Evolutionary conservation across 2,113 vertebrate genomes (phyloP).

Genomic region (Pseudopodoces humilis): DNA sequence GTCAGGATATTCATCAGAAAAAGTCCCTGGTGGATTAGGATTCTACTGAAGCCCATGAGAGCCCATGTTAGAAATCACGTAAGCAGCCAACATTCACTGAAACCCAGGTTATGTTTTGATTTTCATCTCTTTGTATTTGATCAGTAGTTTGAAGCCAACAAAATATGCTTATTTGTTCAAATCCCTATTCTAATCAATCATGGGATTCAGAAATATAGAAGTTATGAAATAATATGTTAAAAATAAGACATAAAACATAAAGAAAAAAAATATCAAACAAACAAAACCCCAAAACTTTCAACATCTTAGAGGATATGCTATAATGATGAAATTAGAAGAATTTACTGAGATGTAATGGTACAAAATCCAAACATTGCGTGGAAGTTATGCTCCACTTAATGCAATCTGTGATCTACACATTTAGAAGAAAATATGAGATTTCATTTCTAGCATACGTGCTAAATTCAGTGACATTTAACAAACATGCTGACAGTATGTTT

Average conservation of each 20-base stretch:
- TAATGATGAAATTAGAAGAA: constrained; percentile 11
- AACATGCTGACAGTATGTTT: background rate
- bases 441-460: background rate
- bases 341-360: background rate
- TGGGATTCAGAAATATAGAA: background rate
- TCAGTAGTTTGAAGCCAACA: background rate
- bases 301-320: background rate
- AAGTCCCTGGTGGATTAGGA: background rate
- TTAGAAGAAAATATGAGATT: constrained; percentile 32
- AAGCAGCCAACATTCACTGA: background rate
- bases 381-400: background rate
- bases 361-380: background rate
- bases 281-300: background rate
- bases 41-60: background rate
- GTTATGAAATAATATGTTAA: background rate
- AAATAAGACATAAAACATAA: background rate
- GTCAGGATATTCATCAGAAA: background rate
- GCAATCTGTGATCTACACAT: constrained; percentile 14
- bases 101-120: background rate
- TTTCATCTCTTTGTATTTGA: background rate
- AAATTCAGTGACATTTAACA: constrained; percentile 36
- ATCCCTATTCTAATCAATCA: background rate
- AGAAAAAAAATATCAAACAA: background rate
- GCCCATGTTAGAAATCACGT: background rate
- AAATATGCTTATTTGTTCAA: background rate